phyloP scores from a whole-genome alignment of 2,113 vertebrate genomes.

The Anser cygnoides region DNA sequence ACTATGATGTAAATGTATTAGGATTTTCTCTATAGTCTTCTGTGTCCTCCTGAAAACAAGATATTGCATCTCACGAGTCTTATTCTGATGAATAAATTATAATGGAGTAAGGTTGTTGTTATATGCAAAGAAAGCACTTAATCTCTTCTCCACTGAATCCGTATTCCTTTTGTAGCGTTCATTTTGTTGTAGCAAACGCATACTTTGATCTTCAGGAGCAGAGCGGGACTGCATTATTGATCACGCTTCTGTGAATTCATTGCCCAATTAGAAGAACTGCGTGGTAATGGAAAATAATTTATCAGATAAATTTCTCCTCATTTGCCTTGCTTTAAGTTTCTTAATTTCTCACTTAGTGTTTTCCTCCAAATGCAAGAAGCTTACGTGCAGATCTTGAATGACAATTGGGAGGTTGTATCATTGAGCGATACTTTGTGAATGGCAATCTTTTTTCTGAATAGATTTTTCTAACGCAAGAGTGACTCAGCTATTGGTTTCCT shows the following conservation, averaged over 20 bases:
- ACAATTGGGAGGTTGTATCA: constrained; percentile 13
- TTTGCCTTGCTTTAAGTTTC: constrained; percentile 48
- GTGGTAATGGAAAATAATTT: constrained; percentile 58
- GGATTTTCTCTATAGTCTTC: constrained; percentile 1
- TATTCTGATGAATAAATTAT: constrained; percentile 14
- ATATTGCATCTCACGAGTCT: background rate
- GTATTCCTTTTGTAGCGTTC: constrained; percentile 62
- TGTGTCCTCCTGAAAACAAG: background rate
- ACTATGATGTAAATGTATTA: background rate
- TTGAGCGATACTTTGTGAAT: background rate
- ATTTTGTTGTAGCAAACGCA: constrained; percentile 24
- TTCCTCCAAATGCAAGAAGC: constrained; percentile 9
- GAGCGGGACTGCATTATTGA: constrained; percentile 35
- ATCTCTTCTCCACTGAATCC: constrained; percentile 54
- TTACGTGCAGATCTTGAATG: background rate
- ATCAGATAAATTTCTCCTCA: constrained; percentile 7
- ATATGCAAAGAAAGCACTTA: constrained; percentile 32
- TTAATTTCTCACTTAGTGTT: background rate
- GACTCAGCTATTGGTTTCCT: background rate
- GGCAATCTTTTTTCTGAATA: background rate
- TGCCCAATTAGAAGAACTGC: constrained; percentile 44
- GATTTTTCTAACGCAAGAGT: background rate
- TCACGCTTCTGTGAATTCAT: constrained; percentile 49
- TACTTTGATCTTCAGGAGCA: constrained; percentile 64
- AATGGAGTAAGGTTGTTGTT: constrained; percentile 28